These are phyloP conservation scores for Emydoidea blandingii DNA, from an alignment of 2,797 vertebrate species.

Conservation along the genomic window DNA sequence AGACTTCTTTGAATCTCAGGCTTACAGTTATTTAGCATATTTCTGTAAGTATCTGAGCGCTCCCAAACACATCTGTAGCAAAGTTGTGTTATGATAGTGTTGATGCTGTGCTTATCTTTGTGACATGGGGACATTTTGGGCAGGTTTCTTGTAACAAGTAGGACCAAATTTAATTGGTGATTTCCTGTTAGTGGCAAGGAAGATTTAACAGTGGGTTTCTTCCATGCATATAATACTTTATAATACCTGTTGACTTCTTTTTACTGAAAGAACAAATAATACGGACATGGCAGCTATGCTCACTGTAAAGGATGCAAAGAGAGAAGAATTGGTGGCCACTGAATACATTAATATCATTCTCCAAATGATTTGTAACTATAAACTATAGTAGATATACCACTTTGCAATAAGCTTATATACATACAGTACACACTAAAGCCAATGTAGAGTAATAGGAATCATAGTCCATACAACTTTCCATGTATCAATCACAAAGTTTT, in stretches of 20 bases:
- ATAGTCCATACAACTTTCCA: background rate
- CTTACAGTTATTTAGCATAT: constrained; percentile 30
- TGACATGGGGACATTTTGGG: accelerated
- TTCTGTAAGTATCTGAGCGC: background rate
- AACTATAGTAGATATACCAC: background rate
- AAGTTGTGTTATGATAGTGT: background rate
- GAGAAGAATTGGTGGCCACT: background rate
- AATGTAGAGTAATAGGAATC: background rate
- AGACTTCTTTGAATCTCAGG: constrained; percentile 20
- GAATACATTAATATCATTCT: background rate
- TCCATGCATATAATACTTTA: accelerated
- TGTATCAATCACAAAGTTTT: background rate
- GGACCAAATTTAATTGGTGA: background rate
- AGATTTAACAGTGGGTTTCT: background rate
- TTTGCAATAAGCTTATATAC: background rate
- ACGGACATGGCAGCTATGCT: background rate
- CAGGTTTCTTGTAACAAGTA: background rate
- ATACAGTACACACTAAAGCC: background rate
- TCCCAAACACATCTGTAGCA: constrained; percentile 17
- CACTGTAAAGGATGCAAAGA: background rate
- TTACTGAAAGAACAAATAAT: background rate
- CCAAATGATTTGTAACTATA: background rate
- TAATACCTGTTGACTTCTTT: background rate
- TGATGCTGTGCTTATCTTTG: accelerated
- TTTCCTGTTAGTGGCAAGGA: accelerated